Evolutionary conservation across 2,797 vertebrate genomes (phyloP), one percentile per base, ranked within the genome.

Genomic region (Melopsittacus undulatus): DNA sequence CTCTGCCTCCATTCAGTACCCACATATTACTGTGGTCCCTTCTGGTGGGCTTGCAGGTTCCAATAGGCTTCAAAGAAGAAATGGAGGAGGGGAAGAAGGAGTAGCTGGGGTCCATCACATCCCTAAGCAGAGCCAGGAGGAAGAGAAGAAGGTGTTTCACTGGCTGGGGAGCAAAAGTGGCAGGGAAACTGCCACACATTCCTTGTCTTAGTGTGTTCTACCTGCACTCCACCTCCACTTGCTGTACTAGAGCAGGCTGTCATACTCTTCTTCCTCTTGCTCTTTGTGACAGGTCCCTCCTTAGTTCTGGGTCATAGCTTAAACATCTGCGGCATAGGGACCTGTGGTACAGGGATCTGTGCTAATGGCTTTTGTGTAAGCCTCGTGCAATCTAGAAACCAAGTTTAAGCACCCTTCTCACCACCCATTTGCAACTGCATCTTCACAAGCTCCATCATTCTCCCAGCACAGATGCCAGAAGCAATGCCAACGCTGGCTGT

Each of bases 401-500:
- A 13, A 17, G 20, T 30, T 24, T 13, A 5, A 1, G 16, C 73
- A 82, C 30, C 54, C 45, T 81, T n/a, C 34, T 54, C 57, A 76
- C 38, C 62, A 8, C 49, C 2, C 1, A 66, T 72, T 11, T 73
- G 42, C 42, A 36, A 7, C 38, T 11, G 13, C 81, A 68, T 12
- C 68, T 34, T 85, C 82, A 26, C 22, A 61, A 72, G 34, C n/a
- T 15, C 61, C 66, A 10, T 15, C 1, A 0, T 5, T 69, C 36
- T 74, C 40, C 56, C 5, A 1, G 36, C 61, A 42, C 40, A 29
- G 40, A 20, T 11, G 3, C 34, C 76, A 43, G 26, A 1, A 72
- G 32, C 42, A 18, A 2, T 1, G 34, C 56, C 19, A 7, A 52
- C 52, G 32, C 2, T 0, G 2, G 14, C 61, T 38, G 13, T 12